Evolutionary conservation across 2,888 invertebrate species (phyloP).

Genomic region (Elysia crispata): DNA sequence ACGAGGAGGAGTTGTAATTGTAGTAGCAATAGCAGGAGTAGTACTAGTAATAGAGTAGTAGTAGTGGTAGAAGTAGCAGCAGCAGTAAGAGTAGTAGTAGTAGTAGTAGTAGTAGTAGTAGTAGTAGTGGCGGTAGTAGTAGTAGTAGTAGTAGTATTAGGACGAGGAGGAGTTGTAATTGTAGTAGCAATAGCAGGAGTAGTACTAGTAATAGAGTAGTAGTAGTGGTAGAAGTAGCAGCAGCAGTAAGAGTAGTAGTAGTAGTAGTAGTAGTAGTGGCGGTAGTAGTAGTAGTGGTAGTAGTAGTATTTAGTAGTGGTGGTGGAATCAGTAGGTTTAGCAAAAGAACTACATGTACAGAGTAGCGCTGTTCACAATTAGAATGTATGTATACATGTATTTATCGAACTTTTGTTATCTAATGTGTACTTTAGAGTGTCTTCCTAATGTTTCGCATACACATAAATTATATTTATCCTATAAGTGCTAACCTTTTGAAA

Average conservation of each 20-base stretch:
- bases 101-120: constrained; percentile 19
- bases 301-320: no score
- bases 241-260: constrained; percentile 1
- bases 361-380: no score
- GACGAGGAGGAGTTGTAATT: not conserved
- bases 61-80: constrained; percentile 4
- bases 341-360: no score
- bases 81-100: constrained; percentile 9
- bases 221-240: constrained; percentile 10
- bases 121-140: constrained; percentile 10
- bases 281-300: not conserved
- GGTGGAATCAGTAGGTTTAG: no score
- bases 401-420: no score
- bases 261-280: constrained; percentile 13
- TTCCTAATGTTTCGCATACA: no score
- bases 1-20: not conserved
- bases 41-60: not conserved
- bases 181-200: not conserved
- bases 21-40: not conserved
- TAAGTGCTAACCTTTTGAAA: no score
- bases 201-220: constrained; percentile 10
- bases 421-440: no score
- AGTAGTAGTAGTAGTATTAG: constrained; percentile 15
- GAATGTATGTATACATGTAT: no score
- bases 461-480: no score